phyloP scores from a whole-genome alignment of 2,888 invertebrate species.

The Epicampocera succincta region DNA sequence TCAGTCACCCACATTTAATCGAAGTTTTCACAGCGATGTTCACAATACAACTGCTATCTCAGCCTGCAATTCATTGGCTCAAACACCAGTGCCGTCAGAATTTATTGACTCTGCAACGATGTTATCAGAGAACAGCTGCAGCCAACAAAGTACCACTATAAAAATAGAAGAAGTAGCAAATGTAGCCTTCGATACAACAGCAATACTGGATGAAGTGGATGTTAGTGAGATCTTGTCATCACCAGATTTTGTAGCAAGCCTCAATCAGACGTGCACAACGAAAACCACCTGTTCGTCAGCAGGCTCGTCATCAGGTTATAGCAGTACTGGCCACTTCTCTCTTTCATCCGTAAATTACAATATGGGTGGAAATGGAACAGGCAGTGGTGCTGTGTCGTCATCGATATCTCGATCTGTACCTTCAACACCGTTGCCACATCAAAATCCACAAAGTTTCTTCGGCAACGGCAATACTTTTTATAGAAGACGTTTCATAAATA shows the following conservation, averaged over 20 bases:
- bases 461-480: slow-evolving; percentile 64
- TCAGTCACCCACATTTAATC: slow-evolving; percentile 77
- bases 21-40: slow-evolving; percentile 67
- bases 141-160: slow-evolving; percentile 73
- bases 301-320: slow-evolving; percentile 78
- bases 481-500: slow-evolving; percentile 61
- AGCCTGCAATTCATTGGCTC: slow-evolving; percentile 86
- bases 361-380: slow-evolving; percentile 35
- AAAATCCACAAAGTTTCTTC: slow-evolving; percentile 72
- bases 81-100: slow-evolving; percentile 87
- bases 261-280: slow-evolving; percentile 70
- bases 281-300: slow-evolving; percentile 78
- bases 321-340: slow-evolving; percentile 75
- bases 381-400: slow-evolving; percentile 63
- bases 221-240: slow-evolving; percentile 77
- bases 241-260: slow-evolving; percentile 77
- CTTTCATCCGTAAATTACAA: slow-evolving; percentile 66
- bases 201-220: slow-evolving; percentile 74
- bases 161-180: slow-evolving; percentile 72
- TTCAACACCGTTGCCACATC: slow-evolving; percentile 85
- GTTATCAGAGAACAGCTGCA: slow-evolving; percentile 77
- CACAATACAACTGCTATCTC: slow-evolving; percentile 75
- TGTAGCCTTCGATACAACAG: slow-evolving; percentile 72
- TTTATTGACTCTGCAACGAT: slow-evolving; percentile 86
- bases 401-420: slow-evolving; percentile 86